Base-by-base conservation (phyloP, 2,888 invertebrate species). In the Cheilosia urbana region DNA sequence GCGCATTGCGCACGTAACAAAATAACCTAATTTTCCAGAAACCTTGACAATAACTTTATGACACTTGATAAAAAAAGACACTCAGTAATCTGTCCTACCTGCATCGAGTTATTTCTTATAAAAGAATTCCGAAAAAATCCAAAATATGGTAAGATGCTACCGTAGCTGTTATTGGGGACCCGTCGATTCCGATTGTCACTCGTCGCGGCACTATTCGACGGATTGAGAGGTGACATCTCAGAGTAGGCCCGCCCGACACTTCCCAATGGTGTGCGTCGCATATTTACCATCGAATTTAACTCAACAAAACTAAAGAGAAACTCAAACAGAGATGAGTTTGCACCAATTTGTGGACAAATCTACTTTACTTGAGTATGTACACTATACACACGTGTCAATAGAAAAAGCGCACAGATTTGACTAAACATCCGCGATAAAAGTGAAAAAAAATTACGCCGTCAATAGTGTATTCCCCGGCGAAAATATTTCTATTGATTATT, bases 171-270 rank as follows among this genome's bases (percentile, higher is more conserved):
- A 27, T 81, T 51, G 1, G 88, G 88, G 66, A 88, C 88, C 19
- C 87, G 88, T 7, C 89, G 88, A 4, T 88, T 88, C 19, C 89
- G 87, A 24, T 53, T 60, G 17, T 79, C 68, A 21, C 60, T 65
- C 7, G 73, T 72, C 3, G 71, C 55, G 6, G 45, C 27, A 27
- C 78, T 72, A 58, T 42, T 71, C 21, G 69, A 30, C 4, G 92
- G 92, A 89, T 92, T 92, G n/a, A 92, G 78, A 5, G 92, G 92
- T 65, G 92, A 92, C 91, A 92, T 89, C 88, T 92, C 92, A 68
- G 92, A 92, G 66, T 89, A 90, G 63, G 92, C 88, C 57, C 91
- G 90, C 7, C 92, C 92, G 66, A 91, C 88, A 71, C 90, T 89
- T 13, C 87, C 87, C 40, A 92, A 76, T 40, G 90, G 90, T 7